Evolutionary conservation across 2,113 vertebrate genomes (phyloP), one percentile per base, ranked within the genome.

Genomic region (Lates calcarifer): DNA sequence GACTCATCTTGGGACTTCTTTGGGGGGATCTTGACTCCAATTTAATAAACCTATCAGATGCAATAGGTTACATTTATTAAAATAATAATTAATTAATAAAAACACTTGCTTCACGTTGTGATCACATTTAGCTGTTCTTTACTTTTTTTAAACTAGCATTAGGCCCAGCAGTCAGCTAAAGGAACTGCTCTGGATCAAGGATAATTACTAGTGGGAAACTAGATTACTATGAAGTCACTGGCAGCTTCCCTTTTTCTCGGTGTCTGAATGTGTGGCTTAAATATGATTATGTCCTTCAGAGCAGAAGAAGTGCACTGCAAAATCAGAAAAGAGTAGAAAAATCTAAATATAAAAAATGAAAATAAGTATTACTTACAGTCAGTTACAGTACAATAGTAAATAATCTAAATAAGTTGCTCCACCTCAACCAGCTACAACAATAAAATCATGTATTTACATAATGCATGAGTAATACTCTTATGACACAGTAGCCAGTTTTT

Each of bases 211-310:
- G 24, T 20, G 41, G 5, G 15, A 64, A 57, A 57, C 29, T 31
- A 64, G 10, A 71, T 55, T 28, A 53, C 37, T 55, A 12, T 68
- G 57, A 55, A 53, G 24, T 66, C 20, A 57, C 47, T 70, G 49
- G 14, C 31, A 28, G 53, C 13, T 60, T 47, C 57, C 39, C 37
- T 1, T 1, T 43, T 6, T 74, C 64, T 45, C 6, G 3, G 20
- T 69, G 39, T 55, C 9, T 28, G 11, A 55, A 11, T 73, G 13
- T 12, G 0, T n/a, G 17, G 1, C 24, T 66, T 28, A 66, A 37
- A 26, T 1, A 13, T 58, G 60, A 58, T 11, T 29, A 6, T 64
- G 24, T 20, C 58, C 7, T 13, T 3, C 41, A 61, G 1, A n/a
- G 2, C 14, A 49, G 57, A 63, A 51, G 31, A 35, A 0, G 6